A percentile compares a stretch with the other conserved stretches of the same genome.
These are phyloP conservation scores for Esperia sulphurella DNA, from an alignment of 2,888 invertebrate species.

Conservation along the genomic window DNA sequence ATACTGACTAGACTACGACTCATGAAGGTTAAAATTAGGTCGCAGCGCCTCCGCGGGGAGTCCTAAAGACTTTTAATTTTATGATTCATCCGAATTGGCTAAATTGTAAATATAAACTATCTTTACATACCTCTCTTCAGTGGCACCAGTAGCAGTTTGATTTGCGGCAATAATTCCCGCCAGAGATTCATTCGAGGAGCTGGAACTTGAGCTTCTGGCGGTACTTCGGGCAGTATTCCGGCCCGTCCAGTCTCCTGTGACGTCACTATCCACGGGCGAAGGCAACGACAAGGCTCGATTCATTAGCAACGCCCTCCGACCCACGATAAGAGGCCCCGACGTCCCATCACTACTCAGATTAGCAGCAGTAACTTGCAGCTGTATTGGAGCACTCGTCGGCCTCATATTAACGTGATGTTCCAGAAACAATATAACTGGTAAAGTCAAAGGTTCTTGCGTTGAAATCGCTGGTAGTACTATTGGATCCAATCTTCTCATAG, in stretches of 20 bases:
- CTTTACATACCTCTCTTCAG: slow-evolving; percentile 60
- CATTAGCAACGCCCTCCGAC: slow-evolving; percentile 64
- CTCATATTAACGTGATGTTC: slow-evolving; percentile 69
- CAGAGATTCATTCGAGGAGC: slow-evolving; percentile 64
- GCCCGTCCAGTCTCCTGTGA: slow-evolving; percentile 62
- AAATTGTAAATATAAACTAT: too few relatives aligned
- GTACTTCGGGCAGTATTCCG: slow-evolving; percentile 56
- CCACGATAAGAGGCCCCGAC: slow-evolving; percentile 65
- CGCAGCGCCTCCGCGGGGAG: too few relatives aligned
- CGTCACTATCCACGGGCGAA: slow-evolving; percentile 66
- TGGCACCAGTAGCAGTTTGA: slow-evolving; percentile 40
- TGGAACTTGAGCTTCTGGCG: slow-evolving; percentile 59
- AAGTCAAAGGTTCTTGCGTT: slow-evolving; percentile 56
- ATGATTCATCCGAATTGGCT: too few relatives aligned
- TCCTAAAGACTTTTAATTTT: too few relatives aligned
- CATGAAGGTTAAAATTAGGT: too few relatives aligned
- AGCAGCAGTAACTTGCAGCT: slow-evolving; percentile 68
- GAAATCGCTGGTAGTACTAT: slow-evolving; percentile 63
- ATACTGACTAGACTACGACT: too few relatives aligned
- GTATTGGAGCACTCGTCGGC: slow-evolving; percentile 70
- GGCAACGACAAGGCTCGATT: slow-evolving; percentile 65
- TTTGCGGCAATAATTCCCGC: slow-evolving; percentile 39
- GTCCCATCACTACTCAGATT: slow-evolving; percentile 63
- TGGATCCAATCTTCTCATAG: slow-evolving; percentile 69
- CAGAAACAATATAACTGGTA: slow-evolving; percentile 69